phyloP scores from a whole-genome alignment of 2,888 invertebrate species.

The Willowsia nigromaculata region DNA sequence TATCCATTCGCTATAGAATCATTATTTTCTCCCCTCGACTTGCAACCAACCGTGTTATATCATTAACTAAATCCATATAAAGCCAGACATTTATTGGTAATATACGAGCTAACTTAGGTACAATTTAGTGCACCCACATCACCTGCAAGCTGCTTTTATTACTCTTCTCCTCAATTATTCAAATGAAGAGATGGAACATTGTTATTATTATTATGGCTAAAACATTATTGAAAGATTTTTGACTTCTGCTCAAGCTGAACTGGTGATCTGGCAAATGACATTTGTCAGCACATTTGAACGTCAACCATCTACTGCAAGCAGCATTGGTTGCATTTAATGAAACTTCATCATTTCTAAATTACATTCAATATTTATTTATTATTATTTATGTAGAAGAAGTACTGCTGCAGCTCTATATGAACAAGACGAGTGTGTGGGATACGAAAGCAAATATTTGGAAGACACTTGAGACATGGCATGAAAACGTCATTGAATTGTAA shows the following conservation, averaged over 20 bases:
- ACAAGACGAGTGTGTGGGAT: background rate
- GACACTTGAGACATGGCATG: constrained; percentile 18
- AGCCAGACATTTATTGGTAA: constrained; percentile 59
- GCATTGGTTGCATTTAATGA: background rate
- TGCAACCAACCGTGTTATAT: constrained; percentile 28
- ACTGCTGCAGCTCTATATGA: background rate
- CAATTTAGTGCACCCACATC: constrained; percentile 60
- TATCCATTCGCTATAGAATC: background rate
- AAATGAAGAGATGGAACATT: constrained; percentile 43
- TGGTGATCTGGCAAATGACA: background rate
- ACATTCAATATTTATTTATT: background rate
- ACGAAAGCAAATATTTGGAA: constrained; percentile 55
- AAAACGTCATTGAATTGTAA: constrained; percentile 17
- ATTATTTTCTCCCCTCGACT: background rate
- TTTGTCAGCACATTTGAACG: background rate
- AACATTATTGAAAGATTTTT: constrained; percentile 20
- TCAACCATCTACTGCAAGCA: background rate
- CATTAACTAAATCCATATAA: constrained; percentile 62
- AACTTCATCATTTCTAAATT: background rate
- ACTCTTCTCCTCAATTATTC: constrained; percentile 50
- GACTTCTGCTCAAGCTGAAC: background rate
- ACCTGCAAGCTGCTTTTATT: constrained; percentile 58
- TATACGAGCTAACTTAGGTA: constrained; percentile 43
- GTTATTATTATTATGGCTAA: background rate
- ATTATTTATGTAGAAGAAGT: background rate